phyloP scores from a whole-genome alignment of 1,140 invertebrate species.

The Ips nitidus region DNA sequence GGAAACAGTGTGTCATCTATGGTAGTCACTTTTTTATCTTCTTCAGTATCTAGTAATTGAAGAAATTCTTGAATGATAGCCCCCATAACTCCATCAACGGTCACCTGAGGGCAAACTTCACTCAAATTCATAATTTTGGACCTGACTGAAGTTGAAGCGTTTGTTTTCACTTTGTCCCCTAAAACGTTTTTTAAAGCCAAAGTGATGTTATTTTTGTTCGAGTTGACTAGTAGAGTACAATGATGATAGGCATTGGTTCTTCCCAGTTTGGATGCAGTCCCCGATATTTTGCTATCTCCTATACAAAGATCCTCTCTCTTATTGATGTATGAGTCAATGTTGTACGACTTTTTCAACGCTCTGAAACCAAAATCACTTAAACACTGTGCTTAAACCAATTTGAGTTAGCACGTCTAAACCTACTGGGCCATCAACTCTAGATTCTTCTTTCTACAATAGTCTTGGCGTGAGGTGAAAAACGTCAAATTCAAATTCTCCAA shows the following conservation, averaged over 20 bases:
- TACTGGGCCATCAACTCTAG: conserved; percentile 75
- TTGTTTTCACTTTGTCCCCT: conserved; percentile 62
- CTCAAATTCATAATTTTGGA: conserved; percentile 77
- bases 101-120: conserved; percentile 69
- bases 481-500: conserved; percentile 89
- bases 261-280: conserved; percentile 89
- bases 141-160: conserved; percentile 78
- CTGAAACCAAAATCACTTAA: conserved; percentile 12
- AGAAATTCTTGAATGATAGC: conserved; percentile 59
- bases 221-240: conserved; percentile 87
- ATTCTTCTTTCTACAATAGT: conserved; percentile 82
- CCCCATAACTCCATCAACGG: conserved; percentile 67
- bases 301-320: conserved; percentile 68
- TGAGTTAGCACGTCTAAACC: neutral
- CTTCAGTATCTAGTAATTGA: neutral
- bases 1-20: conserved; percentile 62
- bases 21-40: conserved; percentile 65
- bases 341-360: conserved; percentile 76
- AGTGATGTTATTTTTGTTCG: conserved; percentile 75
- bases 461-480: conserved; percentile 78
- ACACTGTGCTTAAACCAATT: neutral
- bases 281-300: conserved; percentile 64
- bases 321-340: conserved; percentile 72
- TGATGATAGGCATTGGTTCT: conserved; percentile 88
- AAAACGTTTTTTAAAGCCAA: conserved; percentile 52